Conservation (phyloP, 2,888 invertebrate genomes). For the Papilio gigon region DNA sequence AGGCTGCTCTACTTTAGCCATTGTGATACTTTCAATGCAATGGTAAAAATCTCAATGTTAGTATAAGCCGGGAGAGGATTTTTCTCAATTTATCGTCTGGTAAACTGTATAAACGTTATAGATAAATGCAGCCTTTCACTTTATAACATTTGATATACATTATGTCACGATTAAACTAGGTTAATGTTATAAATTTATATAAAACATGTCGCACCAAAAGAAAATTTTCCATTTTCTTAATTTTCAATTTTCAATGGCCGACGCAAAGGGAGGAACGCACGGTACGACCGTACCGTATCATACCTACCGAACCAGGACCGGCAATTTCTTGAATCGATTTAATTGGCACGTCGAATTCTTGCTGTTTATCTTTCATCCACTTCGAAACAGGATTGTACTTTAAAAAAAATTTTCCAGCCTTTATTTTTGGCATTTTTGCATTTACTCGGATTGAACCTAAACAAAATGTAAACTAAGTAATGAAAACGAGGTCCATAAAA, state of each 20-base stretch:
- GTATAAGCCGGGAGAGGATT: not conserved
- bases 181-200: conserved; percentile 1
- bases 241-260: conserved; percentile 24
- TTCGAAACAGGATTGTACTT: too few species aligned
- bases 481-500: not conserved
- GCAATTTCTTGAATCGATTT: not conserved
- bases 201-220: conserved; percentile 8
- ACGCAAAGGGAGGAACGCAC: too few species aligned
- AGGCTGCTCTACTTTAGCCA: conserved; percentile 78
- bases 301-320: not conserved
- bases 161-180: not conserved
- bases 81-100: not conserved
- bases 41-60: not conserved
- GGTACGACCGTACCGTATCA: not conserved
- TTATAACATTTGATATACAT: not conserved
- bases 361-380: too few species aligned
- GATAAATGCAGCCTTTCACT: not conserved
- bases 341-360: too few species aligned
- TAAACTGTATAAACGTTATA: not conserved
- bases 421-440: too few species aligned
- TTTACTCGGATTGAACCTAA: not conserved
- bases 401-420: too few species aligned
- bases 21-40: conserved; percentile 44
- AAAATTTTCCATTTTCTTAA: conserved; percentile 16
- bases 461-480: too few species aligned